Conservation (phyloP, 1,140 invertebrate genomes). For the Melipona quadrifasciata region DNA sequence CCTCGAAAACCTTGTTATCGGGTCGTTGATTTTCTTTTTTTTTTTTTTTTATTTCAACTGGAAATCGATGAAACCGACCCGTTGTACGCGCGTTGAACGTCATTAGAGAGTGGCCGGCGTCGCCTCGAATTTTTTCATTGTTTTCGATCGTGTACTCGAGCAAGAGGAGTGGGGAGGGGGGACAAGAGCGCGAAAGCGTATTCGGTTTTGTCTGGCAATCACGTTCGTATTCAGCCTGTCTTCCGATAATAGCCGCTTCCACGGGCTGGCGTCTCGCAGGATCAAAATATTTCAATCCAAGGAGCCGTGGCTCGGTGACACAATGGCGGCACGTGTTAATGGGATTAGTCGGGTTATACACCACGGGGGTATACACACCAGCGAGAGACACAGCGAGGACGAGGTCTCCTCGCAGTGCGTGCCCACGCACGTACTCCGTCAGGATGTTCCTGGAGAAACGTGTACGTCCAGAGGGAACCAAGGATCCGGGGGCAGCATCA, state of each 20-base stretch:
- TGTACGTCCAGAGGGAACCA: neutral
- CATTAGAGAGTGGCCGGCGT: too few relatives aligned
- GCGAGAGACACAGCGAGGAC: conserved; percentile 59
- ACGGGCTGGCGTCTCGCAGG: conserved; percentile 44
- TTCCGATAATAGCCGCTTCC: conserved; percentile 42
- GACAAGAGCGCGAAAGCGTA: too few relatives aligned
- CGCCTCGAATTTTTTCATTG: conserved; percentile 25
- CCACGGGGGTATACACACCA: conserved; percentile 56
- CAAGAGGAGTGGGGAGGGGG: neutral
- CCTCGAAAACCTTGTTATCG: conserved; percentile 25
- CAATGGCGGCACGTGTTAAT: conserved; percentile 77
- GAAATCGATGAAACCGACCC: neutral
- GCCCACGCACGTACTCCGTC: conserved; percentile 64
- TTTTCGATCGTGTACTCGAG: neutral
- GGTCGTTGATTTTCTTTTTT: conserved; percentile 2
- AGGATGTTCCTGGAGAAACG: conserved; percentile 27
- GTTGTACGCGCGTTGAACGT: neutral
- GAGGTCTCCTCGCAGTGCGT: conserved; percentile 60
- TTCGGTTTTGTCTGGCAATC: conserved; percentile 32
- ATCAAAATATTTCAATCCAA: conserved; percentile 74
- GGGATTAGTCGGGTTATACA: conserved; percentile 71
- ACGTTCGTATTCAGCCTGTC: conserved; percentile 44
- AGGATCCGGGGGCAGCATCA: neutral
- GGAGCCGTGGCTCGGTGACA: conserved; percentile 68
- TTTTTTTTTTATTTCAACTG: neutral